Percentiles rank a stretch among this genome's conserved stretches.
phyloP scores from a whole-genome alignment of 2,888 invertebrate species.

The Cataglyphis cursor region DNA sequence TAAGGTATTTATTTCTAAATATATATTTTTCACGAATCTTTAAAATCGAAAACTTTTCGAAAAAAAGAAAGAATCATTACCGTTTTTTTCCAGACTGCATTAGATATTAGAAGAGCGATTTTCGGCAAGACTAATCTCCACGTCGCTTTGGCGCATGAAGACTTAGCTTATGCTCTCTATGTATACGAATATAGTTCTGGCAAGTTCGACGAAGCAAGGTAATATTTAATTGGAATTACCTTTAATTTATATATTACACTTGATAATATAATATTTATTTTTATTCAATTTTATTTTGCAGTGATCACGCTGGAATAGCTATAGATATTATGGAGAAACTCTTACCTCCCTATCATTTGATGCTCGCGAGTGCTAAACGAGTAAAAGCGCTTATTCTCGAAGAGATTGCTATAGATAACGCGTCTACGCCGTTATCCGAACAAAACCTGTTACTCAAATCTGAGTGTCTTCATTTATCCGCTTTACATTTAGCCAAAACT shows the following conservation, averaged over 20 bases:
- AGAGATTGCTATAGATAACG: conserved; percentile 96
- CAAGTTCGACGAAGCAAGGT: conserved; percentile 93
- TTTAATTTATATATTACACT: conserved; percentile 20
- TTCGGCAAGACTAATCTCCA: conserved; percentile 95
- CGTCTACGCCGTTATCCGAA: conserved; percentile 86
- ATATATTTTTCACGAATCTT: neutral
- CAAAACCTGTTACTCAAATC: conserved; percentile 92
- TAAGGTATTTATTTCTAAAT: conserved; percentile 87
- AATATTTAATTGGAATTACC: conserved; percentile 69
- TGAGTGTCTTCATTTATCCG: conserved; percentile 94
- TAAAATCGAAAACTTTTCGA: neutral
- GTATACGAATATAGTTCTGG: conserved; percentile 97
- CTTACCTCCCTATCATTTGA: conserved; percentile 93
- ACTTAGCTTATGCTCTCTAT: conserved; percentile 97
- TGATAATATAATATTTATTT: neutral
- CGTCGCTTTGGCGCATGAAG: conserved; percentile 96
- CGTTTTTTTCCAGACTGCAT: conserved; percentile 88
- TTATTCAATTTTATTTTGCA: conserved; percentile 78
- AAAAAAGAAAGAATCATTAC: neutral
- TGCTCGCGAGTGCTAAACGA: conserved; percentile 95
- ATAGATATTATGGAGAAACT: conserved; percentile 93
- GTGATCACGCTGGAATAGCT: conserved; percentile 94
- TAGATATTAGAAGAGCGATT: conserved; percentile 91
- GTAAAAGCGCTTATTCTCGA: conserved; percentile 97
- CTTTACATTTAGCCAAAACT: conserved; percentile 92